These are phyloP conservation scores for Cotesia vestalis DNA, from an alignment of 1,140 invertebrate species.

Conservation along the genomic window DNA sequence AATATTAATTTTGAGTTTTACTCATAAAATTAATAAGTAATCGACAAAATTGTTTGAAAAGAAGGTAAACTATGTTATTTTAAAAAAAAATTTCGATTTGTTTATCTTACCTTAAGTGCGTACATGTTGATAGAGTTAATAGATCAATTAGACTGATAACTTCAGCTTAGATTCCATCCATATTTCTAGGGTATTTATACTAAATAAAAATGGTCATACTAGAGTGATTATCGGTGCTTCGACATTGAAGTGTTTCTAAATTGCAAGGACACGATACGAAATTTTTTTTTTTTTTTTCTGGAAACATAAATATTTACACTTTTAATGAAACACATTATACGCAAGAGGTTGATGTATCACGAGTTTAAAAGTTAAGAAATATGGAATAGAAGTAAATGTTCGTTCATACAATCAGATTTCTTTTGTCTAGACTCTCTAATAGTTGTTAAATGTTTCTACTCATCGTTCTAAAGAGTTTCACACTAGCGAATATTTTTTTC, in stretches of 20 bases:
- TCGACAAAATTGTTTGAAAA: too few species aligned
- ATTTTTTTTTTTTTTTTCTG: background rate
- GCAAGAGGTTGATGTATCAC: background rate
- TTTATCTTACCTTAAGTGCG: too few species aligned
- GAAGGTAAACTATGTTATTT: too few species aligned
- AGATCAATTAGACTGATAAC: background rate
- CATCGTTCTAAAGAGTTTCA: background rate
- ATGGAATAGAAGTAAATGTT: background rate
- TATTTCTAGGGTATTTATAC: slow-evolving; percentile 23
- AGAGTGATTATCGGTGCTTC: slow-evolving; percentile 28
- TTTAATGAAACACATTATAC: background rate
- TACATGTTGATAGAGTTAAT: slow-evolving; percentile 12
- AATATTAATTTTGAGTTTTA: too few species aligned
- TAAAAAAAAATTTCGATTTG: too few species aligned
- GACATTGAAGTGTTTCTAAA: slow-evolving; percentile 30
- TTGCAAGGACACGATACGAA: slow-evolving; percentile 22
- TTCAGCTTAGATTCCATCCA: background rate
- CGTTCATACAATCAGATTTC: slow-evolving; percentile 7
- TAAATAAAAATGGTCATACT: slow-evolving; percentile 23
- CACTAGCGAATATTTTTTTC: background rate
- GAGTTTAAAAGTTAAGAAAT: background rate
- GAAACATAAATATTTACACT: background rate
- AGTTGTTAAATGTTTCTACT: background rate
- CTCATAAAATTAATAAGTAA: too few species aligned
- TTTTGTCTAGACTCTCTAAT: slow-evolving; percentile 19